Percentiles rank a stretch among this genome's conserved stretches.
These are phyloP conservation scores for Protonemura montana DNA, from an alignment of 2,888 invertebrate genomes.

Conservation along the genomic window DNA sequence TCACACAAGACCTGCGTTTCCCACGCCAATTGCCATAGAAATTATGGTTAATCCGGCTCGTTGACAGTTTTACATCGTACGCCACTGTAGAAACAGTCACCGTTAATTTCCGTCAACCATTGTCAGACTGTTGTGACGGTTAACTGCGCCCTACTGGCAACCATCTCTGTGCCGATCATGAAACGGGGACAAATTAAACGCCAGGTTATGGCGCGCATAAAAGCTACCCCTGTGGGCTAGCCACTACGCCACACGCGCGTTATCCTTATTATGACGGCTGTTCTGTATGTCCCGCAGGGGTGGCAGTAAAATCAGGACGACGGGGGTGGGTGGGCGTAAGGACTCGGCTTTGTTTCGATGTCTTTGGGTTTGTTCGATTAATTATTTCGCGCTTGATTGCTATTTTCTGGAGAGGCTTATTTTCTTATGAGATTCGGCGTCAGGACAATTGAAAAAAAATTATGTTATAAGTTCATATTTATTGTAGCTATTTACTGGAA, in stretches of 20 bases:
- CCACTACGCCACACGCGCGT: not conserved
- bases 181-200: constrained; percentile 25
- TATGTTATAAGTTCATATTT: too few species aligned
- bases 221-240: constrained; percentile 8
- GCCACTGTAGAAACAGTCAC: not conserved
- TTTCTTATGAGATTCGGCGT: too few species aligned
- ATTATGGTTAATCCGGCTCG: too few species aligned
- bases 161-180: not conserved
- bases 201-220: not conserved
- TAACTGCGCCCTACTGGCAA: not conserved
- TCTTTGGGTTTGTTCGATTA: not conserved
- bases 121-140: constrained; percentile 7
- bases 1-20: too few species aligned
- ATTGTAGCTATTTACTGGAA: too few species aligned
- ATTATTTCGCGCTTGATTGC: not conserved
- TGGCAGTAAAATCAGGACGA: too few species aligned
- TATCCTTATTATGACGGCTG: constrained; percentile 1
- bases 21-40: too few species aligned
- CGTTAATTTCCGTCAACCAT: constrained; percentile 36
- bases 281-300: not conserved
- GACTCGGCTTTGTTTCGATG: not conserved
- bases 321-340: not conserved
- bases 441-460: too few species aligned
- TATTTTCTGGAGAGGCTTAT: not conserved
- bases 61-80: not conserved